Evolutionary conservation across 2,113 vertebrate species (phyloP), one percentile per base, ranked within the genome.

Genomic region (Xiphophorus couchianus): DNA sequence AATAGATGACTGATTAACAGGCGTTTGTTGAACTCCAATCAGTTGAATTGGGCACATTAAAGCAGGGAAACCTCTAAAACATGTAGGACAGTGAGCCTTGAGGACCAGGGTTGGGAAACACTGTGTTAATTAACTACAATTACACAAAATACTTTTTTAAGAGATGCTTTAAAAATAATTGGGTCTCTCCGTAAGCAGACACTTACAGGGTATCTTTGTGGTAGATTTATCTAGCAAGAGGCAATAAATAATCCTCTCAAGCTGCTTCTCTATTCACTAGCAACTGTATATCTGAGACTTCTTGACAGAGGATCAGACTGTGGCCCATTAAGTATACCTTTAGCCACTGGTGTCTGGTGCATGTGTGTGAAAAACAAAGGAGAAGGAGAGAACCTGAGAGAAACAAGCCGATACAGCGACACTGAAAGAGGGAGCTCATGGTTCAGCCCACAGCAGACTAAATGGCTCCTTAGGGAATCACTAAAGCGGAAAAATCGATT

Each of bases 401-500:
- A 71, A 30, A 58, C 27, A 42, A 33, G 22, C 30, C 76, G 5
- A 51, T 10, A 78, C 44, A 82, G 25, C 51, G 61, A 64, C 22
- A 68, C 13, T 75, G 37, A 69, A 51, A 69, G 58, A 78, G 65
- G 66, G 76, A 68, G 81, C 78, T 84, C 54, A 68, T 61, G 62
- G 84, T 77, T 66, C 81, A 84, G 81, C 86, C 82, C 65, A 83
- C 76, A 91, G 86, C 89, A 72, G 78, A 80, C 68, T 86, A 88
- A 93, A 93, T 90, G 78, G 90, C 86, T 91, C 91, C 89, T 92
- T 86, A 74, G 89, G 89, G 91, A 89, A 86, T 85, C 84, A 80
- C 85, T 84, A 87, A 91, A 86, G 89, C 68, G 78, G 83, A 90
- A 87, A 88, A 87, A 93, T 92, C 85, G 84, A 93, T 92, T 92